These are phyloP conservation scores for Oligia fasciuncula DNA, from an alignment of 2,888 invertebrate species.

Conservation along the genomic window DNA sequence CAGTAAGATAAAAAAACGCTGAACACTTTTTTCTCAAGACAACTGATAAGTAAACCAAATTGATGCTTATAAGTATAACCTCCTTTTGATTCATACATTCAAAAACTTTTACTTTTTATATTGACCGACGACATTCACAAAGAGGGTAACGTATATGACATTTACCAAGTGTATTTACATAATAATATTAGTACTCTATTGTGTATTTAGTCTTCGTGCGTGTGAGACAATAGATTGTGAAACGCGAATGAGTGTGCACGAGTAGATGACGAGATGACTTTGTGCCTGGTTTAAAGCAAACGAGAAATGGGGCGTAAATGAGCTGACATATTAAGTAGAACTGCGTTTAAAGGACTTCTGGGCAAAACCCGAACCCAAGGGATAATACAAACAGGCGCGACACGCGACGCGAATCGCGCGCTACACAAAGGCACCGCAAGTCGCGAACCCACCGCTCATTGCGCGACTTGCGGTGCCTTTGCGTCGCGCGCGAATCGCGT, in stretches of 20 bases:
- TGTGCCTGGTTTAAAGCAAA: conserved; percentile 48
- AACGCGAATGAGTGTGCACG: conserved; percentile 44
- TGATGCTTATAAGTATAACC: conserved; percentile 34
- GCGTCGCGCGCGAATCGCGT: no score
- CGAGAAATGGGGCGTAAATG: neutral
- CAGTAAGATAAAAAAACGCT: neutral
- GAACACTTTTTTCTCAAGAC: conserved; percentile 7
- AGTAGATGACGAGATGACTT: conserved; percentile 35
- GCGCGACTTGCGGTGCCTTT: no score
- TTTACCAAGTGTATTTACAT: conserved; percentile 45
- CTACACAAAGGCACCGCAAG: no score
- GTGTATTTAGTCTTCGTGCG: conserved; percentile 42
- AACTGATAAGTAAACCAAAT: conserved; percentile 3
- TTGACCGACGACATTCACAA: neutral
- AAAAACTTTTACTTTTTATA: conserved; percentile 45
- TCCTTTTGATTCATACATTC: conserved; percentile 18
- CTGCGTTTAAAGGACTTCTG: neutral
- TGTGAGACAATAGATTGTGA: conserved; percentile 61
- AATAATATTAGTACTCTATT: conserved; percentile 50
- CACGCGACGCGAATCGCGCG: no score
- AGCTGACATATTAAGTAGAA: neutral
- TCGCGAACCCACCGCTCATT: no score
- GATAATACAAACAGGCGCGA: neutral
- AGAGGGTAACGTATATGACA: conserved; percentile 20
- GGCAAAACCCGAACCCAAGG: neutral